These are phyloP conservation scores for Noctua fimbriata DNA, from an alignment of 2,888 invertebrate genomes.

Conservation along the genomic window DNA sequence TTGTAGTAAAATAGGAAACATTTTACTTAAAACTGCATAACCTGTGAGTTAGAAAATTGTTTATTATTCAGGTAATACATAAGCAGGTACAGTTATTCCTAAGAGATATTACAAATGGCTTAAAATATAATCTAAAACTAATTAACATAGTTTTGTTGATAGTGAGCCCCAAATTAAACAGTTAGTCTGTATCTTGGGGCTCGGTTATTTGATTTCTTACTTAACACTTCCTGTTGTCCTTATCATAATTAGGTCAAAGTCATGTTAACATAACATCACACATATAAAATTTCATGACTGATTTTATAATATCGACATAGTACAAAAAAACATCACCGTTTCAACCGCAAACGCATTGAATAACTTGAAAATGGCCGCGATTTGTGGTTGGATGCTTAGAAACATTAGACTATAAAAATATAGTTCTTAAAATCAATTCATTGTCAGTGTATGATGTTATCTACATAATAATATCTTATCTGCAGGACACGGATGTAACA, in stretches of 20 bases:
- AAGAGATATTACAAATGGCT: too few species aligned
- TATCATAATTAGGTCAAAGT: not conserved
- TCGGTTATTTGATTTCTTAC: too few species aligned
- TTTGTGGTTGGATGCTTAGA: conserved; percentile 18
- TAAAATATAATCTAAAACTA: too few species aligned
- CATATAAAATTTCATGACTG: not conserved
- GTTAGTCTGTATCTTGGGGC: too few species aligned
- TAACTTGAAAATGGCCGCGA: conserved; percentile 26
- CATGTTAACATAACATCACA: not conserved
- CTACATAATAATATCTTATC: conserved; percentile 28
- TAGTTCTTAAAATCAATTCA: conserved; percentile 32
- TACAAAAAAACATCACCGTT: conserved; percentile 12
- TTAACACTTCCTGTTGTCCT: not conserved
- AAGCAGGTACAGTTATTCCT: too few species aligned
- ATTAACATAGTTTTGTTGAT: too few species aligned
- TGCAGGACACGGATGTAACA: conserved; percentile 48
- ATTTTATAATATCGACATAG: conserved; percentile 14
- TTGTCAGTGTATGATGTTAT: conserved; percentile 26
- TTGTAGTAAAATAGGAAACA: not conserved
- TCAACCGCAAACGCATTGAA: conserved; percentile 28
- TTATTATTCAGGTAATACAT: too few species aligned
- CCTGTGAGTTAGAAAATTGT: not conserved
- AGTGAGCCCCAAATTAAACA: too few species aligned
- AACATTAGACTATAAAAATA: not conserved
- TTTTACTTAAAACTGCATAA: not conserved